A percentile compares a stretch with the other conserved stretches of the same genome.
These are phyloP conservation scores for Cichladusa arquata DNA, from an alignment of 2,113 vertebrate species.

Conservation along the genomic window DNA sequence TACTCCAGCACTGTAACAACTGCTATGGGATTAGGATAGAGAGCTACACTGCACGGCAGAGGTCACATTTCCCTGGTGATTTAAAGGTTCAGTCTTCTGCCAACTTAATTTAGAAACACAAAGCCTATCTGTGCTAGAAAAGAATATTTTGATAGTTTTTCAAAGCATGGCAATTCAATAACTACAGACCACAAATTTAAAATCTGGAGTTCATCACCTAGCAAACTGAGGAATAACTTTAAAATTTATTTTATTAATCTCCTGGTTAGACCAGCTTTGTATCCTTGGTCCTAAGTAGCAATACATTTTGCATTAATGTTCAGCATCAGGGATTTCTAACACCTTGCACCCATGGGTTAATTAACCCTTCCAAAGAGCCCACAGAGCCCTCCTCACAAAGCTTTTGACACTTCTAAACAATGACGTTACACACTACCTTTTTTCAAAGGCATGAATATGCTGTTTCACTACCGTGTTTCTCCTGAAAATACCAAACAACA, in stretches of 20 bases:
- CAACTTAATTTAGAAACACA: constrained; percentile 62
- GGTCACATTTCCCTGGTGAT: constrained; percentile 51
- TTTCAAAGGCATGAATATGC: neutral
- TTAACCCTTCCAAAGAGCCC: neutral
- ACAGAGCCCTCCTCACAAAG: neutral
- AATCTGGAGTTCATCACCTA: neutral
- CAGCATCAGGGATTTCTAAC: neutral
- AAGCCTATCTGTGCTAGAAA: constrained; percentile 21
- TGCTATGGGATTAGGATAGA: constrained; percentile 36
- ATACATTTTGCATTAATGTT: neutral
- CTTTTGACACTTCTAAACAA: neutral
- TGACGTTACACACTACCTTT: neutral
- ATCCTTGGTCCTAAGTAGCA: neutral
- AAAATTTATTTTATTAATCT: neutral
- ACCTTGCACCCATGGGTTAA: neutral
- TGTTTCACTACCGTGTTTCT: neutral
- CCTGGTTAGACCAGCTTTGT: neutral
- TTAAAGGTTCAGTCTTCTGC: constrained; percentile 43
- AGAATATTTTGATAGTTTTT: constrained; percentile 8
- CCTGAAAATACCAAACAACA: neutral
- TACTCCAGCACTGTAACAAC: constrained; percentile 30
- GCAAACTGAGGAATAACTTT: neutral
- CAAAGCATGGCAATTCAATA: constrained; percentile 29
- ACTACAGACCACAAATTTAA: neutral
- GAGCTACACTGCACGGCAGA: constrained; percentile 36